Evolutionary conservation across 2,797 vertebrate genomes (phyloP).

Genomic region (Borostomias antarcticus): DNA sequence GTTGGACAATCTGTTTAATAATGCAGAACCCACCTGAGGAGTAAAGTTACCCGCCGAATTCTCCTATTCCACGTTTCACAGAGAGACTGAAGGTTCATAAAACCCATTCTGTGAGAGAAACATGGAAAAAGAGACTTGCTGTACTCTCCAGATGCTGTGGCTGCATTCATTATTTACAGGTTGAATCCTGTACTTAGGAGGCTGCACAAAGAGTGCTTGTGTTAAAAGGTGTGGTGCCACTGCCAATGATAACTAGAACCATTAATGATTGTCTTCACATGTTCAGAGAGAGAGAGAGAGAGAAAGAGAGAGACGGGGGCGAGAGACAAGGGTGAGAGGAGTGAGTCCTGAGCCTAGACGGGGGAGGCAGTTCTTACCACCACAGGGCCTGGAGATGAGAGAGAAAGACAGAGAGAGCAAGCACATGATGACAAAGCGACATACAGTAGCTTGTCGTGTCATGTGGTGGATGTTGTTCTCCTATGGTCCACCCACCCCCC

Average conservation of each 20-base stretch:
- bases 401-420: constrained; percentile 19
- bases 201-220: too few relatives aligned
- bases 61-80: constrained; percentile 40
- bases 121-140: constrained; percentile 21
- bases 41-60: constrained; percentile 51
- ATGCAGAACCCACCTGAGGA: too few relatives aligned
- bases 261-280: too few relatives aligned
- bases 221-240: too few relatives aligned
- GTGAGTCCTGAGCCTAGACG: constrained; percentile 3
- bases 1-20: constrained; percentile 54
- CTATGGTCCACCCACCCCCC: constrained; percentile 5
- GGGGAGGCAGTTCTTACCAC: constrained; percentile 11
- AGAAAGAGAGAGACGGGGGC: constrained; percentile 2
- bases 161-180: too few relatives aligned
- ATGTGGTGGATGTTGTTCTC: constrained; percentile 45
- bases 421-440: constrained; percentile 38
- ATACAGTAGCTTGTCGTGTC: too few relatives aligned
- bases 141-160: constrained; percentile 3
- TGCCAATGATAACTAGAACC: too few relatives aligned
- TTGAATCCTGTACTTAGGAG: too few relatives aligned
- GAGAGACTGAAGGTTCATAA: constrained; percentile 29
- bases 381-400: background rate
- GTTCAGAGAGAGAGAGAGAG: background rate
- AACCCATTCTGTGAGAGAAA: constrained; percentile 29
- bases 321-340: background rate